Evolutionary conservation across 2,113 vertebrate species (phyloP).

Genomic region (Manacus vitellinus): DNA sequence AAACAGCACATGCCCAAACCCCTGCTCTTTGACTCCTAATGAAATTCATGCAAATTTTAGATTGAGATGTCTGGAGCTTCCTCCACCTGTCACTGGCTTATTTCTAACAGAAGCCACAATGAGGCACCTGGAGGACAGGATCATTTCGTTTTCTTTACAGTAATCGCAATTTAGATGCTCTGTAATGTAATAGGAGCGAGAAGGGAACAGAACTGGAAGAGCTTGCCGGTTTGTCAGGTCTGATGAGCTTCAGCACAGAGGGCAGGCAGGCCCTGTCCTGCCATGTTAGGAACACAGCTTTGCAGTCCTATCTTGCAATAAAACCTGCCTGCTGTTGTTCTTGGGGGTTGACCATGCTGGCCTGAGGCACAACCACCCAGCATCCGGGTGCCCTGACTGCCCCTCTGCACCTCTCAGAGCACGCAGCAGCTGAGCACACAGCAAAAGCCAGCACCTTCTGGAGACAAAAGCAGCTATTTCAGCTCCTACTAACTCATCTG

Average conservation of each 20-base stretch:
- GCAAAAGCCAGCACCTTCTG: rapidly evolving
- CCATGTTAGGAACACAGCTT: background rate
- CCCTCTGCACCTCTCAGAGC: rapidly evolving
- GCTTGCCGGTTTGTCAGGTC: background rate
- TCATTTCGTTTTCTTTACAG: slow-evolving; percentile 24
- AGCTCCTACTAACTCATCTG: background rate
- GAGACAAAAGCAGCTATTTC: background rate
- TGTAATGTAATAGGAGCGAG: background rate
- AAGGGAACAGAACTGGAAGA: background rate
- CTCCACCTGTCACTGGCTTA: background rate
- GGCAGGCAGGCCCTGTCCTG: background rate
- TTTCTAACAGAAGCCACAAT: slow-evolving; percentile 6
- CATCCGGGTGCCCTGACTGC: rapidly evolving
- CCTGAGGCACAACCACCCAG: rapidly evolving
- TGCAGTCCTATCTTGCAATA: background rate
- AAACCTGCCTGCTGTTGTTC: background rate
- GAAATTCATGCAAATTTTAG: background rate
- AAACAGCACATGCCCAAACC: background rate
- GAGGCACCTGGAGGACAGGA: background rate
- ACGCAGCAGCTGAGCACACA: no score
- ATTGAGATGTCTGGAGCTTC: slow-evolving; percentile 8
- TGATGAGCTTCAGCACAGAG: background rate
- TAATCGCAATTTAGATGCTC: background rate
- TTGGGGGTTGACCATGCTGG: rapidly evolving
- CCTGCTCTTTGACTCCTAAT: background rate